These are phyloP conservation scores for Mixornis gularis DNA, from an alignment of 2,113 vertebrate species.

Conservation along the genomic window DNA sequence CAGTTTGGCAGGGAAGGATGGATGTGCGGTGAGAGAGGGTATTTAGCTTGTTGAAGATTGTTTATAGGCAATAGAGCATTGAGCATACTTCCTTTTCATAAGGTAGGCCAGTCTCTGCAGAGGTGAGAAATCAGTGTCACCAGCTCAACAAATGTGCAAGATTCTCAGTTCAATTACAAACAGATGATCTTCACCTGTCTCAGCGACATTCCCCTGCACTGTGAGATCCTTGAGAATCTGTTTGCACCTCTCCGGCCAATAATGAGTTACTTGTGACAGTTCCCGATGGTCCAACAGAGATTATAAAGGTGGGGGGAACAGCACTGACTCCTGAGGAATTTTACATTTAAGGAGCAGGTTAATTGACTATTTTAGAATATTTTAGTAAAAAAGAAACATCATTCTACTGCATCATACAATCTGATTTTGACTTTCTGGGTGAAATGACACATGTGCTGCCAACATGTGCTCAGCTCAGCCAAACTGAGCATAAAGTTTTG, in stretches of 20 bases:
- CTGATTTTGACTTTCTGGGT: not conserved
- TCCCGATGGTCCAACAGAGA: not conserved
- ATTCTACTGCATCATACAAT: not conserved
- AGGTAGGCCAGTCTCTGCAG: not conserved
- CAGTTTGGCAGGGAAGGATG: not conserved
- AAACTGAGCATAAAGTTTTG: not conserved
- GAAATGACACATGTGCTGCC: not conserved
- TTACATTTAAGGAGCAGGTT: not conserved
- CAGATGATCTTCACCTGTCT: not conserved
- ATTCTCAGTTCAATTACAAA: not conserved
- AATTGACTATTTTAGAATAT: not conserved
- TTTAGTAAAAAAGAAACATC: not conserved
- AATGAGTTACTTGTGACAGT: not conserved
- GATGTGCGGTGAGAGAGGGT: not conserved
- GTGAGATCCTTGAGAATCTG: not conserved
- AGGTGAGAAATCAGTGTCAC: not conserved
- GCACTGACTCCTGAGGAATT: not conserved
- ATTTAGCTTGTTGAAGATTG: not conserved
- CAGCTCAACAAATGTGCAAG: not conserved
- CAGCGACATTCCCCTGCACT: fast-evolving
- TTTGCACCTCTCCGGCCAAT: not conserved
- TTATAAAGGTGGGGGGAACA: not conserved
- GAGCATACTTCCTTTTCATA: not conserved
- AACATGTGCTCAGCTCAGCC: not conserved
- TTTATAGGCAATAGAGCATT: not conserved